Conservation (phyloP, 2,797 vertebrate species). For the Hypotaenidia okinawae region DNA sequence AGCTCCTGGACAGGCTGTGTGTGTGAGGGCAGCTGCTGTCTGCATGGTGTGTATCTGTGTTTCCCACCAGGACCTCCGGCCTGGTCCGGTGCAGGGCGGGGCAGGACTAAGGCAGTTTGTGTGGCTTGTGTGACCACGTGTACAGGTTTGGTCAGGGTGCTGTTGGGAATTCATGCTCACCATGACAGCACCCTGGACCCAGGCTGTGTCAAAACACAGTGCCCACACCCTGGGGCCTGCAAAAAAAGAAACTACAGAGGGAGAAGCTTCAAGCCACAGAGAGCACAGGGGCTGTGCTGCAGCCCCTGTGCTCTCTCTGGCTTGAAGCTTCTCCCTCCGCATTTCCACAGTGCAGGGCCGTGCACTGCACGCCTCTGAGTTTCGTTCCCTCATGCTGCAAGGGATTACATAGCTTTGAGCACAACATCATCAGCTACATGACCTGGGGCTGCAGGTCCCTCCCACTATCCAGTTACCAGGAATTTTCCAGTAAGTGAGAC, state of each 20-base stretch:
- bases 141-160: not conserved
- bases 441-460: not conserved
- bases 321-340: not conserved
- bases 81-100: not conserved
- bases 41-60: too few relatives aligned
- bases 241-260: not conserved
- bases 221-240: not conserved
- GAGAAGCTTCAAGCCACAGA: not conserved
- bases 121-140: not conserved
- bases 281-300: not conserved
- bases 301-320: not conserved
- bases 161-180: not conserved
- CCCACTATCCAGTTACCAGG: slow-evolving; percentile 4
- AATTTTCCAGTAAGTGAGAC: slow-evolving; percentile 48
- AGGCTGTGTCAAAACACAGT: not conserved
- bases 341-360: not conserved
- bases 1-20: not conserved
- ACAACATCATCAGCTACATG: not conserved
- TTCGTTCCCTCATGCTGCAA: not conserved
- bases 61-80: not conserved
- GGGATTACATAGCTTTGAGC: not conserved
- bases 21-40: not conserved
- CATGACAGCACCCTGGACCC: not conserved
- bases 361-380: accelerated
- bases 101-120: not conserved